Evolutionary conservation across 2,888 invertebrate genomes (phyloP), one percentile per base, ranked within the genome.

Genomic region (Drosophila kanekoi): DNA sequence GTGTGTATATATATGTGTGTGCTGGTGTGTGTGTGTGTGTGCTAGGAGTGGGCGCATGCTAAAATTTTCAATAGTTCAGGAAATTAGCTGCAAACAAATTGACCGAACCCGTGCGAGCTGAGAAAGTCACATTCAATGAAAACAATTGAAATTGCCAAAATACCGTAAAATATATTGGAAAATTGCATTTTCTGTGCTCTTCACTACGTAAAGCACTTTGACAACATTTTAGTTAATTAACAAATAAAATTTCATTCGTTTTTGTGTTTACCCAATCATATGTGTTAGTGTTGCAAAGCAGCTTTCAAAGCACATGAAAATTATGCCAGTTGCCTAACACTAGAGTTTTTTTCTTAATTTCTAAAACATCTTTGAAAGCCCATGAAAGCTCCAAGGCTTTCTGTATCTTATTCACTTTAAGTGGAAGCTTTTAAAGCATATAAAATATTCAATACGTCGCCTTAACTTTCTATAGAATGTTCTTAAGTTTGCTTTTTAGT

Each of bases 41-140:
- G 38, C 41, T 14, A 38, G 18, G 38, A 47, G 45, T 59, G 53
- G 62, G 40, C 38, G 61, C 41, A 40, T 28, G 33, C 48, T 57
- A 54, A 23, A 66, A 59, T 66, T 63, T 60, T 37, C 43, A 58
- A 64, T 67, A 54, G 75, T 64, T 59, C 45, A 59, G 58, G 23
- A 80, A 82, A 83, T 86, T 83, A 82, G 73, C 68, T 63, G 65
- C 76, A 69, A 66, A 69, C 71, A 66, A 84, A 81, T 67, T 72
- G 71, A 64, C 43, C 45, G 28, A 49, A 14, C 40, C 40, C 38
- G 8, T 16, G 9, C 38, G 35, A 51, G 37, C 44, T 20, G 44
- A 60, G 33, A 20, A 45, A 20, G 33, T 54, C 44, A 16, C 41
- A 45, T 23, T 11, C 48, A 63, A 33, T 28, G 28, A 52, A 51